These are phyloP conservation scores for Seriola rivoliana DNA, from an alignment of 2,113 vertebrate genomes.

Conservation along the genomic window DNA sequence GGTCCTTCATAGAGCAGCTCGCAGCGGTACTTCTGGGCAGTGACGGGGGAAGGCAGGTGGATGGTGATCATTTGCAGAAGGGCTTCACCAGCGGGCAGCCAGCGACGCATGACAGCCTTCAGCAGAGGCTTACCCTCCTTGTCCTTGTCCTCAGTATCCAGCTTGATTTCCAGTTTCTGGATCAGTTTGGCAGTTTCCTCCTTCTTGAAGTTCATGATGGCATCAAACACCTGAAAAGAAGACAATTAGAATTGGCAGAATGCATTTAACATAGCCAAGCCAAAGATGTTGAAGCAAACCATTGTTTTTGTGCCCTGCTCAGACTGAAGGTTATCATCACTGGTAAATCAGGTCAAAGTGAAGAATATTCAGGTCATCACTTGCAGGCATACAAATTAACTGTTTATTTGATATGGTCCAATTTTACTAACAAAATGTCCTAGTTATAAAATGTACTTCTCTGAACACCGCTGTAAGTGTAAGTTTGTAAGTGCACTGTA, in stretches of 20 bases:
- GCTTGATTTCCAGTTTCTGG: constrained; percentile 93
- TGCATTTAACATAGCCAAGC: neutral
- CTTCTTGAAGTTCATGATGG: constrained; percentile 96
- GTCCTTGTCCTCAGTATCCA: constrained; percentile 92
- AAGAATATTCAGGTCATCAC: constrained; percentile 91
- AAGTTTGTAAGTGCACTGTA: neutral
- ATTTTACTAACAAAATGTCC: neutral
- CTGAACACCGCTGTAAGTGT: neutral
- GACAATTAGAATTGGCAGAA: neutral
- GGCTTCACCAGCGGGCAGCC: constrained; percentile 95
- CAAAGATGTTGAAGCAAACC: neutral
- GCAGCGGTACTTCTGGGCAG: constrained; percentile 95
- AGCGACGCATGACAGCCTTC: constrained; percentile 97
- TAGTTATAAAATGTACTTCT: neutral
- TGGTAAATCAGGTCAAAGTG: constrained; percentile 90
- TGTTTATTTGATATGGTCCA: neutral
- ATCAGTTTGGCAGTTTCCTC: constrained; percentile 93
- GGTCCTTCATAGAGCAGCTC: constrained; percentile 97
- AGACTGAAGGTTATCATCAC: constrained; percentile 88
- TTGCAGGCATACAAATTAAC: constrained; percentile 43
- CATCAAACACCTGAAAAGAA: constrained; percentile 89
- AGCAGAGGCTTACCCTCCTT: constrained; percentile 95
- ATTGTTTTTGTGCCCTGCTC: constrained; percentile 70
- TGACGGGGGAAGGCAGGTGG: constrained; percentile 96
- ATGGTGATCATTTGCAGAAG: constrained; percentile 99